phyloP scores from a whole-genome alignment of 2,888 invertebrate species.

The Euzophera pinguis region DNA sequence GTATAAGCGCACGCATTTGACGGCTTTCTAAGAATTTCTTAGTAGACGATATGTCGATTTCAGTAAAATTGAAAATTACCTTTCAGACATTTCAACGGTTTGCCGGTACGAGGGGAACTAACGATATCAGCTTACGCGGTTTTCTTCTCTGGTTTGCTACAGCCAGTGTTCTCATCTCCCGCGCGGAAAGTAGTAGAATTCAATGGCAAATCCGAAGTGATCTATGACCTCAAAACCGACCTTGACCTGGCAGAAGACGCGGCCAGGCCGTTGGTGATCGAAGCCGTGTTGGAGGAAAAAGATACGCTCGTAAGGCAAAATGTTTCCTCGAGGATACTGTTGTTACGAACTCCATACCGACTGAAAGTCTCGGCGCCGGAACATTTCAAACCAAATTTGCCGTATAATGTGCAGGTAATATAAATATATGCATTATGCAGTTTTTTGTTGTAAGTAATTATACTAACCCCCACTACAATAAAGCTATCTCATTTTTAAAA shows the following conservation, averaged over 20 bases:
- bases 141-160: conserved; percentile 87
- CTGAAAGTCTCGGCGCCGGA: conserved; percentile 91
- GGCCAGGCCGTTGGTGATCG: conserved; percentile 89
- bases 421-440: no score
- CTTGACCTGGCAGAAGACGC: conserved; percentile 87
- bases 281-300: conserved; percentile 94
- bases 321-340: conserved; percentile 81
- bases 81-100: conserved; percentile 89
- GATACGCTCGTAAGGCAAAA: conserved; percentile 92
- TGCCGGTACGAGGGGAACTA: conserved; percentile 91
- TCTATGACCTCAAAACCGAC: conserved; percentile 87
- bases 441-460: no score
- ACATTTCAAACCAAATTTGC: conserved; percentile 93
- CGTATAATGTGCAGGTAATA: conserved; percentile 88
- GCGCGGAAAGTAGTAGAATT: conserved; percentile 85
- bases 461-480: no score
- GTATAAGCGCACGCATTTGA: no score
- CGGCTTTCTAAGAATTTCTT: no score
- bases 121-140: conserved; percentile 92
- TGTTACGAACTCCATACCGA: conserved; percentile 77
- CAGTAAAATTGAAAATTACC: neutral
- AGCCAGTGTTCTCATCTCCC: conserved; percentile 87
- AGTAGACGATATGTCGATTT: no score
- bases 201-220: conserved; percentile 83
- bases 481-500: no score